Evolutionary conservation across 2,888 invertebrate species (phyloP), one percentile per base, ranked within the genome.

Genomic region (Lucinisca nassula): DNA sequence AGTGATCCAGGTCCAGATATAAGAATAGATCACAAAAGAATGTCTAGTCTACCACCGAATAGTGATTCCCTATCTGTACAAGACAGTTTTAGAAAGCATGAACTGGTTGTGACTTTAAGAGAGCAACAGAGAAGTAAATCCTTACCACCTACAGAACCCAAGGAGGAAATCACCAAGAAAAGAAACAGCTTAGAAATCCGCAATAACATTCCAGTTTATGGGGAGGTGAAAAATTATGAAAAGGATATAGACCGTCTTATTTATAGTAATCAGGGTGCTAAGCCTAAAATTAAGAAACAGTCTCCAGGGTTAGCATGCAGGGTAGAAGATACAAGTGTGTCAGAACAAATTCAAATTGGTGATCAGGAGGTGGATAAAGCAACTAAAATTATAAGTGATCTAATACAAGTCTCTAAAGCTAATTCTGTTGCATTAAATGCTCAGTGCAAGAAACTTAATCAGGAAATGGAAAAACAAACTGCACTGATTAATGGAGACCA

Each of bases 261-360:
- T 21, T 94, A 90, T 78, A 93, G 82, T 87, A 86, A 88, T 51
- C 94, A 94, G 72, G 94, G 95, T 37, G 94, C 94, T 74, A 95
- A 95, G 82, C 94, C 95, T 51, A 95, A 94, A 85, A 95, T 95
- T 79, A 85, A 92, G 45, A 95, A 95, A 86, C 95, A 95, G 87
- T 96, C 95, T 2, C 96, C 96, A 51, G 96, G 96, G n/a, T 87
- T 96, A 37, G 96, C 96, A 4, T 92, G 95, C 70, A 88, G 96
- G 80, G 92, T 96, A 4, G 90, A 92, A 45, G 94, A 93, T 24
- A 78, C 24, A 12, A 67, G 35, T 74, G 40, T 73, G 75, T 40
- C 51, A 4, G 67, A 70, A 58, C 37, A 58, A 70, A 30, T 72
- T 27, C 27, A 70, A 45, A 51, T 51, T 72, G 61, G 51, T 79